Evolutionary conservation across 1,140 invertebrate genomes (phyloP), one percentile per base, ranked within the genome.

Genomic region (Saccostrea glomerata): DNA sequence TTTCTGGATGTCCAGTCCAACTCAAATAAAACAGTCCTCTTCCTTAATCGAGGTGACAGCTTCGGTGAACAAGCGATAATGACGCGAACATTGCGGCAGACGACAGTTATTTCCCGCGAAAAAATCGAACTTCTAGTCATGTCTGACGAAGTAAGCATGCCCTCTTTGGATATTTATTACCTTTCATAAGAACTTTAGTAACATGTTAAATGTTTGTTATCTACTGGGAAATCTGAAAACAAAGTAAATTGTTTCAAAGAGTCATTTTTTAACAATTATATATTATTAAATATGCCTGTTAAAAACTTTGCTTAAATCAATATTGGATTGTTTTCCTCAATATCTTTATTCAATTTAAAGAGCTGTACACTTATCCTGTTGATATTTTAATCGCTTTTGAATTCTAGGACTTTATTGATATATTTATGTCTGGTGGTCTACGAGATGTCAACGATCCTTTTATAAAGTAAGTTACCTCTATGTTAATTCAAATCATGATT

Each of bases 11-110:
- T 73, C 15, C 87, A 91, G n/a, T 91, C 87, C 12, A 89, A 87
- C 0, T 40, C 88, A 13, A 84, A 90, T 25, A 92, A 92, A 66
- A 93, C 93, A 0, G 86, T 94, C 7, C 88, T 92, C 60, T 92
- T 91, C 82, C 89, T 93, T 1, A 90, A 88, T 86, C 84, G 92
- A 20, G 94, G 94, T 15, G 93, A 94, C 87, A 93, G 92, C 86
- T 94, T 94, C 87, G 94, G 94, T 2, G 94, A 94, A 30, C 87
- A 92, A 17, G 93, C 92, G 86, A 93, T 94, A 20, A 92, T 94
- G 82, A 93, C 92, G 20, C 86, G 89, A 73, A 82, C 91, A 20
- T 73, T 90, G 17, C 90, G 93, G 13, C 90, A 92, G 58, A 91
- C 93, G 56, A 93, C 94, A 12, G 91, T 93, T 23, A 93, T 94